Percentiles rank a stretch among this genome's conserved stretches.
Evolutionary conservation across 1,140 invertebrate genomes (phyloP).

Genomic region (Ostrea edulis): DNA sequence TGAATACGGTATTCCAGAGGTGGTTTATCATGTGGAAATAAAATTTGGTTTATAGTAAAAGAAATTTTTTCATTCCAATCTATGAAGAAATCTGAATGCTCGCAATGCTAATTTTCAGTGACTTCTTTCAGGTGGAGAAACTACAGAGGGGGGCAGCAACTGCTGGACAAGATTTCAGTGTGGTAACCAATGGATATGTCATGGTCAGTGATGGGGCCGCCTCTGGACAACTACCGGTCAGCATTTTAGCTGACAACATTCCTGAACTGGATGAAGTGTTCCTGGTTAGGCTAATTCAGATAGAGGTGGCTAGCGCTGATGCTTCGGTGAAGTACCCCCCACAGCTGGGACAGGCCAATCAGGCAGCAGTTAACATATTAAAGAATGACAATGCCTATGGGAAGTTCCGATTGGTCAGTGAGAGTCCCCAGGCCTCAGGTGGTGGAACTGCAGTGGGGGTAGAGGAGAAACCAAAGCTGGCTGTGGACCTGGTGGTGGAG

Average conservation of each 20-base stretch:
- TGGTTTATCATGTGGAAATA: no score
- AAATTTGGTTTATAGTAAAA: no score
- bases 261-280: slow-evolving; percentile 77
- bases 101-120: no score
- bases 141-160: slow-evolving; percentile 59
- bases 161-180: slow-evolving; percentile 69
- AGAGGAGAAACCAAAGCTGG: slow-evolving; percentile 70
- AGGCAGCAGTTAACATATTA: slow-evolving; percentile 67
- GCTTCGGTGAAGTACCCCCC: slow-evolving; percentile 66
- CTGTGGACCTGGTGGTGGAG: slow-evolving; percentile 75
- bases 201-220: slow-evolving; percentile 67
- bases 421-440: slow-evolving; percentile 60
- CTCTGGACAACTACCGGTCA: slow-evolving; percentile 64
- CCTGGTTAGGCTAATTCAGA: slow-evolving; percentile 62
- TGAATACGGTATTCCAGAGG: no score
- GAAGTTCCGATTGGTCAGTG: slow-evolving; percentile 71
- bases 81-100: no score
- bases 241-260: slow-evolving; percentile 69
- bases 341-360: slow-evolving; percentile 61
- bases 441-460: slow-evolving; percentile 67
- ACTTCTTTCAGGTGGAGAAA: slow-evolving; percentile 54
- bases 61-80: no score
- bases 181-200: slow-evolving; percentile 65
- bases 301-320: slow-evolving; percentile 66
- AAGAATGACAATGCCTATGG: slow-evolving; percentile 77